Evolutionary conservation across 2,113 vertebrate genomes (phyloP).

Genomic region (Zapornia atra): DNA sequence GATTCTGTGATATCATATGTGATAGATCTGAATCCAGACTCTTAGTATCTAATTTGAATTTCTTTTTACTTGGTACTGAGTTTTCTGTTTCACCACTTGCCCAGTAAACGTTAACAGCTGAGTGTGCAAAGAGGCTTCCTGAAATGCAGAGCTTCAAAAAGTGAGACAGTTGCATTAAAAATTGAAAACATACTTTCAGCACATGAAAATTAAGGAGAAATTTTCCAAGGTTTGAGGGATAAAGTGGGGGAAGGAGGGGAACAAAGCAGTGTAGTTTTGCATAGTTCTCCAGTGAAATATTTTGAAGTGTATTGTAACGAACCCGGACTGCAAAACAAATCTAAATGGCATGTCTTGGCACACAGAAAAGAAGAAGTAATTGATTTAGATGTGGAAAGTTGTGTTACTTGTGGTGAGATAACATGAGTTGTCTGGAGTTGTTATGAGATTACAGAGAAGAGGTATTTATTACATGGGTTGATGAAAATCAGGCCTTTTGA

Average conservation of each 20-base stretch:
- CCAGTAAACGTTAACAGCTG: neutral
- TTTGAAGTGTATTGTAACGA: neutral
- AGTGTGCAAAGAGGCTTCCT: neutral
- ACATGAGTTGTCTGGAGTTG: neutral
- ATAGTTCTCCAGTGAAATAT: neutral
- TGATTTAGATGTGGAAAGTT: neutral
- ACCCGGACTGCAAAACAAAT: constrained; percentile 28
- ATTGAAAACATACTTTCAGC: constrained; percentile 10
- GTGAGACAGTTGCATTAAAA: neutral
- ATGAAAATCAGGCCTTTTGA: constrained; percentile 5
- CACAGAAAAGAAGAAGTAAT: neutral
- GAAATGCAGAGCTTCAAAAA: neutral
- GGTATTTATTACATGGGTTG: neutral
- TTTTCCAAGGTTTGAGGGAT: neutral
- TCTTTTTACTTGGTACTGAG: neutral
- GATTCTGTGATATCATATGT: too few species aligned
- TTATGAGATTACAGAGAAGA: neutral
- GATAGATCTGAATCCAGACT: neutral
- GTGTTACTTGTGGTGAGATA: constrained; percentile 8
- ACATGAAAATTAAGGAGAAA: neutral
- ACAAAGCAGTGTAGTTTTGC: neutral
- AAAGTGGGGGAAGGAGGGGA: too few species aligned
- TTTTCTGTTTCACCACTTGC: neutral
- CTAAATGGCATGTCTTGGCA: neutral
- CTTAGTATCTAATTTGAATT: neutral